Conservation (phyloP, 2,888 invertebrate species). For the Adelphocoris suturalis region DNA sequence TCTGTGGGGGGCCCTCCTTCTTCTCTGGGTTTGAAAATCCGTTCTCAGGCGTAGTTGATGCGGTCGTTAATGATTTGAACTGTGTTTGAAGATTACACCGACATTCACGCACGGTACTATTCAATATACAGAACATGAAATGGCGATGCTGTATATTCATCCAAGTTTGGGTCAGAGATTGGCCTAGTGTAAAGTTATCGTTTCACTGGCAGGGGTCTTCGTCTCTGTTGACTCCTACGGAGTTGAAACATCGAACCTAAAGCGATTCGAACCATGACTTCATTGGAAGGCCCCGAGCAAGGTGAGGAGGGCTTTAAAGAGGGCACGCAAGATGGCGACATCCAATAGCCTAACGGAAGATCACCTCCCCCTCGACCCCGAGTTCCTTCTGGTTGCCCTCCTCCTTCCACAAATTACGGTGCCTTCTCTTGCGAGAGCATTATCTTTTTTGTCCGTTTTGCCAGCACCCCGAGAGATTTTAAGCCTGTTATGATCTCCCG, state of each 20-base stretch:
- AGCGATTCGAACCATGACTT: slow-evolving; percentile 57
- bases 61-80: too few species aligned
- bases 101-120: too few species aligned
- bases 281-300: slow-evolving; percentile 53
- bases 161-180: too few species aligned
- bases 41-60: too few species aligned
- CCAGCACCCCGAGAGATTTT: slow-evolving; percentile 3
- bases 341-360: slow-evolving; percentile 71
- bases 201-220: too few species aligned
- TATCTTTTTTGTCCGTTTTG: slow-evolving; percentile 49
- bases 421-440: slow-evolving; percentile 42
- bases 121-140: too few species aligned
- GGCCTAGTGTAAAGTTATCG: too few species aligned
- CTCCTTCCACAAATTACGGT: slow-evolving; percentile 56
- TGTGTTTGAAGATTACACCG: too few species aligned
- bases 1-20: too few species aligned
- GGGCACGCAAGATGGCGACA: slow-evolving; percentile 68
- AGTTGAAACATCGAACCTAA: slow-evolving; percentile 49
- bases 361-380: slow-evolving; percentile 57
- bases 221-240: not conserved
- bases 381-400: slow-evolving; percentile 56
- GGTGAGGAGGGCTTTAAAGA: slow-evolving; percentile 61
- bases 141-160: too few species aligned
- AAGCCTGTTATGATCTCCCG: slow-evolving; percentile 11
- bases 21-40: too few species aligned